A percentile compares a stretch with the other conserved stretches of the same genome.
Evolutionary conservation across 2,888 invertebrate species (phyloP).

Genomic region (Laothoe populi): DNA sequence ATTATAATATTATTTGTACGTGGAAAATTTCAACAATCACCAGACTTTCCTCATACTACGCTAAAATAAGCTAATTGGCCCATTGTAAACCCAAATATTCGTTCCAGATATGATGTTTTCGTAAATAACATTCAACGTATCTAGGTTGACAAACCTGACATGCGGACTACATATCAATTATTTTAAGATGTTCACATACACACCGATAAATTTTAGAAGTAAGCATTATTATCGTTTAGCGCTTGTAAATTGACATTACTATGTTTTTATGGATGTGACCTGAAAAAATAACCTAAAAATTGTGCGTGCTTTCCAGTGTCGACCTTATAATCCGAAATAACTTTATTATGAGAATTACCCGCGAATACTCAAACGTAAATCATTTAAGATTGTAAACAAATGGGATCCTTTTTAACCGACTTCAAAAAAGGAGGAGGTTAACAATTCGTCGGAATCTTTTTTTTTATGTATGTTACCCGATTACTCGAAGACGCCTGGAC

Average conservation of each 20-base stretch:
- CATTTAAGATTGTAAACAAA: no score
- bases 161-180: conserved; percentile 14
- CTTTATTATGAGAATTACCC: no score
- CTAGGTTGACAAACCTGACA: conserved; percentile 11
- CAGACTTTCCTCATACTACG: not conserved
- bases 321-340: not conserved
- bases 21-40: no score
- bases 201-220: conserved; percentile 5
- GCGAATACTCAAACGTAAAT: no score
- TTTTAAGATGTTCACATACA: conserved; percentile 6
- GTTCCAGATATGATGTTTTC: conserved; percentile 9
- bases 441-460: no score
- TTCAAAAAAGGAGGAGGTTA: no score
- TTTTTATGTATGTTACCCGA: no score
- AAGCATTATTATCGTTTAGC: conserved; percentile 3
- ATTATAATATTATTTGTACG: no score
- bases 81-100: not conserved
- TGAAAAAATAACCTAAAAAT: conserved; percentile 11
- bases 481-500: no score
- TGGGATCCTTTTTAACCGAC: no score
- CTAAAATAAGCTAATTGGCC: not conserved
- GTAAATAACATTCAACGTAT: conserved; percentile 1
- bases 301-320: not conserved
- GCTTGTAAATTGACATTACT: conserved; percentile 6
- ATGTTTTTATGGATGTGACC: conserved; percentile 3